A percentile compares a stretch with the other conserved stretches of the same genome.
Conservation (phyloP, 2,797 vertebrate genomes). For the Hemibagrus guttatus region DNA sequence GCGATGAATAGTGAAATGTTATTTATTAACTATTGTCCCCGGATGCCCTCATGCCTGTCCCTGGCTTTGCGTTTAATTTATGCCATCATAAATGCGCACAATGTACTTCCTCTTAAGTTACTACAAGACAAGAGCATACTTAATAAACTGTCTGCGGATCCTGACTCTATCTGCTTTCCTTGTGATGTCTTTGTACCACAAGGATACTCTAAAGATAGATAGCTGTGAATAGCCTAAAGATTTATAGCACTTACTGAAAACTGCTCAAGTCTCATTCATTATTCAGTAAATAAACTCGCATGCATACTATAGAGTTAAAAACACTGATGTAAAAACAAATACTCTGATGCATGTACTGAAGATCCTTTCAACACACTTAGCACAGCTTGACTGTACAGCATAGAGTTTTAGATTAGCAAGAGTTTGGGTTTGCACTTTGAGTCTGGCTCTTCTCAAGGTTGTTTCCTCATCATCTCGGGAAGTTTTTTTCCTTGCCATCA, state of each 20-base stretch:
- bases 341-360: background rate
- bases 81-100: background rate
- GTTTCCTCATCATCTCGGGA: background rate
- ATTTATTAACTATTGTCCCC: no score
- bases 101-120: no score
- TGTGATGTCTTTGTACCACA: no score
- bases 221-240: no score
- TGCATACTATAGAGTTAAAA: background rate
- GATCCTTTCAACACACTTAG: background rate
- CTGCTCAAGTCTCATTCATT: background rate
- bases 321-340: background rate
- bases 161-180: background rate
- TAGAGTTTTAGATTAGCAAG: background rate
- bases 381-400: background rate
- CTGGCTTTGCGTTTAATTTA: no score
- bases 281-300: background rate
- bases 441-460: background rate
- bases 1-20: no score
- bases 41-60: no score
- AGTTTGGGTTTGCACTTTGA: background rate
- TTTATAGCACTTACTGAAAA: background rate
- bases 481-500: background rate
- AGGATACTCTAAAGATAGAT: no score
- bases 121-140: no score
- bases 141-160: no score